Conservation (phyloP, 2,113 vertebrate genomes). For the Apodemus sylvaticus region DNA sequence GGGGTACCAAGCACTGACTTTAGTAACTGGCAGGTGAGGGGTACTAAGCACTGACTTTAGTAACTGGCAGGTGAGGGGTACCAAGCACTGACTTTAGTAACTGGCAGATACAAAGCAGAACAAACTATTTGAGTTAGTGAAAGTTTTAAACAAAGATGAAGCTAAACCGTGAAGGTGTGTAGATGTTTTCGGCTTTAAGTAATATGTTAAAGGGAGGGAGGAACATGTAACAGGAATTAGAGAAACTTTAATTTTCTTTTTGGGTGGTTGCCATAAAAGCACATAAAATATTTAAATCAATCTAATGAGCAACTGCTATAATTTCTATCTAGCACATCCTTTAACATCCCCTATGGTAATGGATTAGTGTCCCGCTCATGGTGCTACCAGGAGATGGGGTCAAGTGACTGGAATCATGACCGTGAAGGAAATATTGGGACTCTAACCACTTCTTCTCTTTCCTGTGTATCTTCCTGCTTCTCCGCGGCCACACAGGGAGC, state of each 20-base stretch:
- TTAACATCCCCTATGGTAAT: background rate
- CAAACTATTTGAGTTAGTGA: background rate
- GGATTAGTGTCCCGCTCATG: background rate
- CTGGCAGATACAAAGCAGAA: background rate
- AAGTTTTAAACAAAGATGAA: conserved; percentile 8
- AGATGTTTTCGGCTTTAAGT: background rate
- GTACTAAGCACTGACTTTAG: background rate
- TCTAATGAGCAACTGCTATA: background rate
- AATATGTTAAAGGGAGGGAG: background rate
- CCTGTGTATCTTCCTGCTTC: background rate
- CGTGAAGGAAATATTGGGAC: background rate
- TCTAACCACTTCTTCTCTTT: background rate
- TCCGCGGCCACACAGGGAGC: background rate
- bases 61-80: background rate
- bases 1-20: background rate
- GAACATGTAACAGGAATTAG: background rate
- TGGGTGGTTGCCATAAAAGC: background rate
- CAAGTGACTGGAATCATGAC: no score
- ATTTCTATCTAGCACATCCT: background rate
- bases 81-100: background rate
- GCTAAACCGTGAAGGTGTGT: background rate
- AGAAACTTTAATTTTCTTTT: conserved; percentile 2
- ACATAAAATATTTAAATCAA: background rate
- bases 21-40: background rate
- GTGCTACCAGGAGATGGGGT: background rate